Conservation (phyloP, 1,140 invertebrate genomes). For the Lerema accius region DNA sequence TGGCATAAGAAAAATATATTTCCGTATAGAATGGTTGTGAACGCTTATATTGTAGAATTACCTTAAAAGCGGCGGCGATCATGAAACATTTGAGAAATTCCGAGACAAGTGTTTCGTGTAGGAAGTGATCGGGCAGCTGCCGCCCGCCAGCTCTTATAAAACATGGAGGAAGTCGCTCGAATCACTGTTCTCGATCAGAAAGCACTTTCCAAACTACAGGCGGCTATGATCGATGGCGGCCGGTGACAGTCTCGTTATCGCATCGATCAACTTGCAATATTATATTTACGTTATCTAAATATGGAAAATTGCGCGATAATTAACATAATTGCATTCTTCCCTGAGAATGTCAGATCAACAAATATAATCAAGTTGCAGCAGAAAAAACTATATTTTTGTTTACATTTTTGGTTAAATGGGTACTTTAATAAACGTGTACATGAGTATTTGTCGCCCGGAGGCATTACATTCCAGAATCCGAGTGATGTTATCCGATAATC, state of each 20-base stretch:
- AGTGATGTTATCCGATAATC: no score
- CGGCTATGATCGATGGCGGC: not conserved
- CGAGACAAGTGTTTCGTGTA: not conserved
- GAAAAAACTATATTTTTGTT: no score
- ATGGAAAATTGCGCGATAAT: not conserved
- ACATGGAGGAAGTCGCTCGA: not conserved
- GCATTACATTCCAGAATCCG: no score
- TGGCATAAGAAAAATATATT: no score
- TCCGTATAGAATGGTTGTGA: no score
- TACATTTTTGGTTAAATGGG: no score
- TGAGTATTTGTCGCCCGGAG: no score
- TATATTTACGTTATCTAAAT: not conserved
- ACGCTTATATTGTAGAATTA: no score
- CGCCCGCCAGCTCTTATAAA: not conserved
- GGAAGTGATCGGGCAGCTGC: not conserved
- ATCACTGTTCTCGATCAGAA: slow-evolving; percentile 5
- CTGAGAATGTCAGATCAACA: no score
- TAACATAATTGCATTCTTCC: not conserved
- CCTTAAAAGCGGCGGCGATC: not conserved
- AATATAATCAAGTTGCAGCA: no score
- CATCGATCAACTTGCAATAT: not conserved
- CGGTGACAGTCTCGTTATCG: not conserved
- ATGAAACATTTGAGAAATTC: not conserved
- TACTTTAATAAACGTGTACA: no score
- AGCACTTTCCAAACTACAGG: not conserved